These are phyloP conservation scores for Neoseiulus cucumeris DNA, from an alignment of 1,140 invertebrate genomes.

Conservation along the genomic window DNA sequence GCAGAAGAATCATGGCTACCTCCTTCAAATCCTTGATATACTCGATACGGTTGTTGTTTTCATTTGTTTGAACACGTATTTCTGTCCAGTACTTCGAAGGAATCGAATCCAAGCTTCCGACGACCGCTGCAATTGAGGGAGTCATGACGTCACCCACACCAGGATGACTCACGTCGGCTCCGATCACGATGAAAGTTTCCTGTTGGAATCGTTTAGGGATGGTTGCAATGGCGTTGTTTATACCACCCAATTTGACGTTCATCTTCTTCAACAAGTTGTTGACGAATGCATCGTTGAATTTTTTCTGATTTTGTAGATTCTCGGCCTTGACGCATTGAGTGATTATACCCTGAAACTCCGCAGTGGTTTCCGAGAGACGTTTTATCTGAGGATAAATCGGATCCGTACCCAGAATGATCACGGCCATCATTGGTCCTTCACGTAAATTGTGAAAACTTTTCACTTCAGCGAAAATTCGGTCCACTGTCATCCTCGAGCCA, in stretches of 20 bases:
- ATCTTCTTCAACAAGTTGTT: constrained; percentile 63
- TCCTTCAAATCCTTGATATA: constrained; percentile 35
- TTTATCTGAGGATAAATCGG: not conserved
- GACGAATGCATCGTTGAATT: constrained; percentile 29
- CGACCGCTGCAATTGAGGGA: constrained; percentile 59
- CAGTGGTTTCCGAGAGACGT: not conserved
- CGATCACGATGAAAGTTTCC: constrained; percentile 42
- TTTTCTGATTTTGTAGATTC: constrained; percentile 28
- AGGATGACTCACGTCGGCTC: constrained; percentile 72
- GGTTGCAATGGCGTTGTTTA: constrained; percentile 43
- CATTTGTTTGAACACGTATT: constrained; percentile 15
- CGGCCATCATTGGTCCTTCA: not conserved
- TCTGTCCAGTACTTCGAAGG: constrained; percentile 14
- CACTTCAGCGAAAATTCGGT: not conserved
- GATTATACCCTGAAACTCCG: constrained; percentile 36
- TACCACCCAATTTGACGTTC: constrained; percentile 58
- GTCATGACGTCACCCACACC: constrained; percentile 41
- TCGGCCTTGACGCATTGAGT: constrained; percentile 54
- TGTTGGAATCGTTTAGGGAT: constrained; percentile 23
- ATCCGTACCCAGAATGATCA: not conserved
- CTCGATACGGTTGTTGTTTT: constrained; percentile 9
- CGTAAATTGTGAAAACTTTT: not conserved
- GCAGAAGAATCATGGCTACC: constrained; percentile 39
- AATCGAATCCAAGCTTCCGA: constrained; percentile 18
- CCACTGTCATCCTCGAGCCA: not conserved